Conservation (phyloP, 2,113 vertebrate genomes). For the Steatornis caripensis region DNA sequence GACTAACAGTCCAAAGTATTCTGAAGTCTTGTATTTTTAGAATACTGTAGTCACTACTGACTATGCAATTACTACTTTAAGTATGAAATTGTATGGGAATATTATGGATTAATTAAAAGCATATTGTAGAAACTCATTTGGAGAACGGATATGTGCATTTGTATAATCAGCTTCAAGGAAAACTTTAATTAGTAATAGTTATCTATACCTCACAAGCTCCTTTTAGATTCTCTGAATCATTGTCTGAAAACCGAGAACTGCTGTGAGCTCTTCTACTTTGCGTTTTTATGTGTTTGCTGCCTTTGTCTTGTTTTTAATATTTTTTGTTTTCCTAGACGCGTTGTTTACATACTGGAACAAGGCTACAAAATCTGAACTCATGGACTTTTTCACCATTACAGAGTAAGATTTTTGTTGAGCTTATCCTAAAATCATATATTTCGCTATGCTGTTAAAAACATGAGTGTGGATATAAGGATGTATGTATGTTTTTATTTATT, state of each 20-base stretch:
- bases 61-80: not conserved
- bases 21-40: not conserved
- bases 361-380: slow-evolving; percentile 88
- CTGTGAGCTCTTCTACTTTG: no score
- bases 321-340: slow-evolving; percentile 79
- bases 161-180: not conserved
- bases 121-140: not conserved
- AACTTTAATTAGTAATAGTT: not conserved
- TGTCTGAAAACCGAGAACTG: not conserved
- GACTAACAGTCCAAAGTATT: not conserved
- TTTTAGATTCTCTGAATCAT: not conserved
- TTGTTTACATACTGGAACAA: slow-evolving; percentile 98
- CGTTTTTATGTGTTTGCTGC: not conserved
- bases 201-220: not conserved
- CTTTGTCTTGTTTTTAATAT: not conserved
- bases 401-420: slow-evolving; percentile 81
- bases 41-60: not conserved
- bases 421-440: not conserved
- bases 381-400: slow-evolving; percentile 96
- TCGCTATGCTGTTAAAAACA: not conserved
- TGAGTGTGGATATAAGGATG: not conserved
- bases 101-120: not conserved
- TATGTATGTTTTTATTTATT: not conserved
- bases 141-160: not conserved
- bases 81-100: not conserved